Evolutionary conservation across 2,113 vertebrate genomes (phyloP).

Genomic region (Aspiorhynchus laticeps): DNA sequence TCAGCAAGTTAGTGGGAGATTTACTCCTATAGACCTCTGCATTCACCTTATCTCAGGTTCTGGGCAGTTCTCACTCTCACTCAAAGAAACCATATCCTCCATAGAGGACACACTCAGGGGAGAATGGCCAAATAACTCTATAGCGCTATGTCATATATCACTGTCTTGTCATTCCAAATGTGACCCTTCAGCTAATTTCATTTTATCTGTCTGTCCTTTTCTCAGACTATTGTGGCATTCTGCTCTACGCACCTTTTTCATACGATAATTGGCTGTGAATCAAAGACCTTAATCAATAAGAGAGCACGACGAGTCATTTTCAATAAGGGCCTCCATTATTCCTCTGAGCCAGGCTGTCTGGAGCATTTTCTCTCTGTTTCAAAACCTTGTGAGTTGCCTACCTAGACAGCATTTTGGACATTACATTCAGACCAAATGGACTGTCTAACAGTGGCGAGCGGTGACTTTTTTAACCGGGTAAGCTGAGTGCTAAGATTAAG

Average conservation of each 20-base stretch:
- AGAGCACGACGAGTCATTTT: constrained; percentile 67
- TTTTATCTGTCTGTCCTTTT: constrained; percentile 50
- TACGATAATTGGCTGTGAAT: constrained; percentile 64
- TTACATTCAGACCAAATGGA: neutral
- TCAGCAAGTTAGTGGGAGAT: constrained; percentile 7
- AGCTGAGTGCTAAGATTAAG: no score
- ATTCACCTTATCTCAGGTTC: constrained; percentile 22
- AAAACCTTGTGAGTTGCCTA: neutral
- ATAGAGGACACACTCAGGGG: constrained; percentile 24
- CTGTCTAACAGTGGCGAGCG: no score
- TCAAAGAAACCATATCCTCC: constrained; percentile 15
- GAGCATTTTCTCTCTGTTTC: constrained; percentile 12
- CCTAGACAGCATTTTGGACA: neutral
- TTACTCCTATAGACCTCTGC: constrained; percentile 28
- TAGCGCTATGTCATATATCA: constrained; percentile 43
- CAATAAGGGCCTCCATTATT: constrained; percentile 66
- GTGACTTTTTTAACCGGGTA: no score
- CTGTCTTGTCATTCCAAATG: constrained; percentile 47
- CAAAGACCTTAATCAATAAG: constrained; percentile 71
- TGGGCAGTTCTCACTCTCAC: neutral
- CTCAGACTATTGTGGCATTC: constrained; percentile 30
- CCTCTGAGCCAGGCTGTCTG: constrained; percentile 30
- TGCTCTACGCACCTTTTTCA: constrained; percentile 39
- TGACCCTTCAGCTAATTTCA: constrained; percentile 54
- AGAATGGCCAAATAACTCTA: constrained; percentile 11